Percentiles rank a stretch among this genome's conserved stretches.
Conservation (phyloP, 1,140 invertebrate genomes). For the Bemisia tabaci region DNA sequence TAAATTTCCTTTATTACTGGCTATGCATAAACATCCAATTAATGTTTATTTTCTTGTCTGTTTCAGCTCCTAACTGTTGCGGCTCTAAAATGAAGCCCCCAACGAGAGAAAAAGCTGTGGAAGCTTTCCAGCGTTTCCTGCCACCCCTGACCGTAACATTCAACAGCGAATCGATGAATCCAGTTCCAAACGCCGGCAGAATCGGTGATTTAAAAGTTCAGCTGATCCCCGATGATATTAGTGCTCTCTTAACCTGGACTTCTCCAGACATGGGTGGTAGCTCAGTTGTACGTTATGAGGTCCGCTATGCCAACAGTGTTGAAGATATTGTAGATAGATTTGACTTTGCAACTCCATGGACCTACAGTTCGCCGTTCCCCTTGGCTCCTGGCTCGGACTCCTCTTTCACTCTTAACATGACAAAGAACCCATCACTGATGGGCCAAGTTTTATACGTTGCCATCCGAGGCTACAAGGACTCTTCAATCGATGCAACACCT, state of each 20-base stretch:
- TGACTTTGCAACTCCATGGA: slow-evolving; percentile 30
- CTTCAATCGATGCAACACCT: slow-evolving; percentile 25
- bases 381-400: slow-evolving; percentile 32
- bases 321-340: slow-evolving; percentile 34
- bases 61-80: slow-evolving; percentile 30
- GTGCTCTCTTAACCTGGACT: slow-evolving; percentile 37
- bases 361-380: slow-evolving; percentile 28
- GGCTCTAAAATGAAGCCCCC: slow-evolving; percentile 33
- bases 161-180: slow-evolving; percentile 27
- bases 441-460: slow-evolving; percentile 37
- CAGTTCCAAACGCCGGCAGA: slow-evolving; percentile 26
- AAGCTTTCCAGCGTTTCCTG: slow-evolving; percentile 34
- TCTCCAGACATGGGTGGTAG: slow-evolving; percentile 38
- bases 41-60: neutral
- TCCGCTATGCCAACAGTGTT: slow-evolving; percentile 31
- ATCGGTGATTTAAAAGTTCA: slow-evolving; percentile 35
- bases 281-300: slow-evolving; percentile 35
- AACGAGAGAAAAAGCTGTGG: slow-evolving; percentile 28
- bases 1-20: too few species aligned
- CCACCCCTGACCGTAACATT: slow-evolving; percentile 33
- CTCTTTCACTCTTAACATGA: slow-evolving; percentile 33
- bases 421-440: slow-evolving; percentile 30
- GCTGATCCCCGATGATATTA: slow-evolving; percentile 29
- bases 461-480: slow-evolving; percentile 33
- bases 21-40: too few species aligned